phyloP scores from a whole-genome alignment of 2,888 invertebrate species.

The Mellilla xanthometata region DNA sequence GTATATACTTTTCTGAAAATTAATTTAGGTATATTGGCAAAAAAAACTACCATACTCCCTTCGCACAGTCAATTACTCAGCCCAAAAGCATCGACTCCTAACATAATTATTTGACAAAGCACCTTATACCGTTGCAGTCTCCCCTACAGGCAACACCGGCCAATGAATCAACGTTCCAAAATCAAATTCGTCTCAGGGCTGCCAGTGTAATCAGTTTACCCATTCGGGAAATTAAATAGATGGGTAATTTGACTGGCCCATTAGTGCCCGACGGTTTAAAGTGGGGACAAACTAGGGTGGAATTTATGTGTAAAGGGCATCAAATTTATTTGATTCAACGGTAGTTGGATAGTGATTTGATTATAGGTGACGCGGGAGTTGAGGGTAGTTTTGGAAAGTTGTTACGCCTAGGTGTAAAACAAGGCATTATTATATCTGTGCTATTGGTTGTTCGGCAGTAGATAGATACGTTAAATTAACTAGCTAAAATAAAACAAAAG shows the following conservation, averaged over 20 bases:
- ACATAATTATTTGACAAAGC: slow-evolving; percentile 6
- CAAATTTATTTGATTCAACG: slow-evolving; percentile 53
- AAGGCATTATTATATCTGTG: not conserved
- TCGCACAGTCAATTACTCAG: no score
- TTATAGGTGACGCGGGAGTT: slow-evolving; percentile 23
- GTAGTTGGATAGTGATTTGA: slow-evolving; percentile 28
- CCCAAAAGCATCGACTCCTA: slow-evolving; percentile 2
- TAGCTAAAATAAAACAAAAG: no score
- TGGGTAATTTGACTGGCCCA: slow-evolving; percentile 78
- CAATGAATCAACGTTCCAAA: slow-evolving; percentile 71
- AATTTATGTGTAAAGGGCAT: slow-evolving; percentile 61
- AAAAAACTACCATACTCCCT: no score
- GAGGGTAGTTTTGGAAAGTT: slow-evolving; percentile 3
- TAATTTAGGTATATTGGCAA: no score
- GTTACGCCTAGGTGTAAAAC: not conserved
- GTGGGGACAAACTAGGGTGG: slow-evolving; percentile 55
- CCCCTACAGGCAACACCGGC: slow-evolving; percentile 24
- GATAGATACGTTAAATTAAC: no score
- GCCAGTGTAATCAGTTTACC: slow-evolving; percentile 79
- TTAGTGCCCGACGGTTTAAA: slow-evolving; percentile 60
- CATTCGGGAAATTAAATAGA: slow-evolving; percentile 81
- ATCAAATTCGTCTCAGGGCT: slow-evolving; percentile 78
- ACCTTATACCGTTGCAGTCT: slow-evolving; percentile 14
- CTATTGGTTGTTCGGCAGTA: no score
- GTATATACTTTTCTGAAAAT: no score